A percentile compares a stretch with the other conserved stretches of the same genome.
These are phyloP conservation scores for Lytechinus variegatus DNA, from an alignment of 35 echinoderm and acorn worm genomes.

Conservation along the genomic window DNA sequence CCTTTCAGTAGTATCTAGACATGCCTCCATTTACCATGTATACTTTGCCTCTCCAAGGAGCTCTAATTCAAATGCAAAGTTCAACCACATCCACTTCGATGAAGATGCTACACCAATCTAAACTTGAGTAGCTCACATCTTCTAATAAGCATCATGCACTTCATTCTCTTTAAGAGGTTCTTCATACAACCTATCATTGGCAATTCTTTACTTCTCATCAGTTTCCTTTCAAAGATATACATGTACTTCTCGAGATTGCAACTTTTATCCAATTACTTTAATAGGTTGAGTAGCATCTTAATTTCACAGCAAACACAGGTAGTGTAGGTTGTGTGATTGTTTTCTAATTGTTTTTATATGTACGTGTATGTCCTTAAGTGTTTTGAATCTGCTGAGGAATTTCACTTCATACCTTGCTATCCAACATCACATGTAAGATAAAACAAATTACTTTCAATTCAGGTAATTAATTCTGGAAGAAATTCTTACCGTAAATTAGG, in stretches of 20 bases:
- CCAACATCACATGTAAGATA: not conserved
- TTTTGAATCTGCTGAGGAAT: not conserved
- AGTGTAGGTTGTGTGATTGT: not conserved
- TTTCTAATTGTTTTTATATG: not conserved
- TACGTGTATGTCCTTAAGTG: not conserved
- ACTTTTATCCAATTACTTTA: conserved; percentile 34
- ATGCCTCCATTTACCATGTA: not conserved
- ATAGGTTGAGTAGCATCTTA: not conserved
- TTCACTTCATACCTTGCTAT: not conserved
- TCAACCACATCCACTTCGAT: not conserved
- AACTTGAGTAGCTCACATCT: not conserved
- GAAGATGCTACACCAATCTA: conserved; percentile 11
- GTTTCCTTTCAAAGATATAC: not conserved
- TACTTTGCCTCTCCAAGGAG: not conserved
- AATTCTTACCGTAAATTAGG: not conserved
- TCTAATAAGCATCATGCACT: conserved; percentile 3
- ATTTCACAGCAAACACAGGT: not conserved
- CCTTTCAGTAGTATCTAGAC: not conserved
- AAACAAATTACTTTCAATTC: not conserved
- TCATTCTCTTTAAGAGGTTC: not conserved
- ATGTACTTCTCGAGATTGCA: not conserved
- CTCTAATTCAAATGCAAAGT: not conserved
- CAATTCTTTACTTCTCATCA: not conserved
- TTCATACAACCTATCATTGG: not conserved
- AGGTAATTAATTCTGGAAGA: not conserved